A percentile compares a stretch with the other conserved stretches of the same genome.
Conservation (phyloP, 1,140 invertebrate genomes). For the Saxidomus purpurata region DNA sequence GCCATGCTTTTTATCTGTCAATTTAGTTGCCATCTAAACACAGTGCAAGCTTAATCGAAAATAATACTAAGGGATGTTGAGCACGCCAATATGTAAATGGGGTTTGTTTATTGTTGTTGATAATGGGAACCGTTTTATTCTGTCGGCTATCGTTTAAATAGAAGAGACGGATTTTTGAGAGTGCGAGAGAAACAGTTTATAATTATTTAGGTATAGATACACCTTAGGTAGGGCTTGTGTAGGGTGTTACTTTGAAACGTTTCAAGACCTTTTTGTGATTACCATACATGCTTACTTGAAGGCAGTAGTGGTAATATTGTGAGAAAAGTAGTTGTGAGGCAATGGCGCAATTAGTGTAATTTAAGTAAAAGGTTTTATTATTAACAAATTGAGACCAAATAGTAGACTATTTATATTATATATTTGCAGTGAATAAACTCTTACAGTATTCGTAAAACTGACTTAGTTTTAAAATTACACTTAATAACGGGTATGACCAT, state of each 20-base stretch:
- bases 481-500: too few relatives aligned
- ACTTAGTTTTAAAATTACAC: too few relatives aligned
- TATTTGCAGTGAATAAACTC: too few relatives aligned
- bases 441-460: too few relatives aligned
- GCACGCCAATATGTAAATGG: constrained; percentile 56
- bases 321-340: too few relatives aligned
- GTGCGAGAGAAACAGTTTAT: neutral
- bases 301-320: too few relatives aligned
- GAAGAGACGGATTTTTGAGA: neutral
- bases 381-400: too few relatives aligned
- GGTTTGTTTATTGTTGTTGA: neutral
- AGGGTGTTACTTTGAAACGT: neutral
- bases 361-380: too few relatives aligned
- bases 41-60: constrained; percentile 45
- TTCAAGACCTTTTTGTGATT: neutral
- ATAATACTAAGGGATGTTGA: constrained; percentile 52
- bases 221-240: neutral
- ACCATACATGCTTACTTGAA: too few relatives aligned
- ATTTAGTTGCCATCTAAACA: constrained; percentile 64
- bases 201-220: constrained; percentile 13
- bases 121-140: constrained; percentile 44
- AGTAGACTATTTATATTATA: too few relatives aligned
- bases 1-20: constrained; percentile 62
- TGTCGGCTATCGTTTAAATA: neutral
- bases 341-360: too few relatives aligned